Evolutionary conservation across 2,888 invertebrate genomes (phyloP), one percentile per base, ranked within the genome.

Genomic region (Lasioglossum malachurum): DNA sequence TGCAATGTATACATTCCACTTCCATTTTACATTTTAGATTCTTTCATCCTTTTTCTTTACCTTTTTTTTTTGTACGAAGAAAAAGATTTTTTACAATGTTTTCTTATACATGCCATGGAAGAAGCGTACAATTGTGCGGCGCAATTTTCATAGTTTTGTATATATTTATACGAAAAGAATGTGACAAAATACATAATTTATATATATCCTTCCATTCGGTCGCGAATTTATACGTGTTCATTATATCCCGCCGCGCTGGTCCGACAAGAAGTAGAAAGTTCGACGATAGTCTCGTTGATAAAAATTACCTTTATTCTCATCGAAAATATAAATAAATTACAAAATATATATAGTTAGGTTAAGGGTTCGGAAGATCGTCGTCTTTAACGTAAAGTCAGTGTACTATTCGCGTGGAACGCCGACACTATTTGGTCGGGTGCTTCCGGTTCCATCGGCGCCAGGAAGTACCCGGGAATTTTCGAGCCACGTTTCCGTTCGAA

Each of bases 321-420:
- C 87, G 91, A 94, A 94, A 94, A 94, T 94, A 95, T 94, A 95
- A 95, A 95, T 95, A 94, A 95, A 94, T 95, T 95, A 95, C 93
- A 95, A 95, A 94, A 94, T 94, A 93, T 92, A 94, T 94, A 93
- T 92, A 93, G 89, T 92, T 92, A 90, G 91, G 92, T 93, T 92
- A 93, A 93, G 93, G n/a, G 92, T 92, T 92, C 92, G 92, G 92
- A 92, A 92, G 92, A 94, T 90, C 92, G 87, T 90, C 83, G 85
- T 90, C 86, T 90, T 88, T 89, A 91, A 93, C 90, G 84, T 88
- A 90, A 94, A 93, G 75, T 88, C 80, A 69, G 75, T 80, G 81
- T 78, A 82, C 71, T 71, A 78, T 64, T 69, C 79, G 76, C 67
- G 60, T 71, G 57, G 57, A 81, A 80, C 87, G 72, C 80, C 80